These are phyloP conservation scores for Cerceris rybyensis DNA, from an alignment of 2,888 invertebrate species.

Conservation along the genomic window DNA sequence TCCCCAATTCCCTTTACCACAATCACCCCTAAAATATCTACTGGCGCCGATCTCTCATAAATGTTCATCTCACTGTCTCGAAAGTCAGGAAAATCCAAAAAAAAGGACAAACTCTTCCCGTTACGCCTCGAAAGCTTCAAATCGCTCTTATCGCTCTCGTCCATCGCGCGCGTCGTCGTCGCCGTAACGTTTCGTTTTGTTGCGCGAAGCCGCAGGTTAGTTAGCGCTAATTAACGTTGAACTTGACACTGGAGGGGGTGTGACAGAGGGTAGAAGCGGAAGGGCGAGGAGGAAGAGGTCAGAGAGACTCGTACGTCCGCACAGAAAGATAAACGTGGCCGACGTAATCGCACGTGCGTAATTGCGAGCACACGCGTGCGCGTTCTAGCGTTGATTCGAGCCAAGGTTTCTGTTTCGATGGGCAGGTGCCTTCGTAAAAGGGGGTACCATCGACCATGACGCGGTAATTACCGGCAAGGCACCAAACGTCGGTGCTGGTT, in stretches of 20 bases:
- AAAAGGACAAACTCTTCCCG: too few relatives aligned
- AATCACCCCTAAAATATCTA: too few relatives aligned
- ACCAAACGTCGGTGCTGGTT: conserved; percentile 2
- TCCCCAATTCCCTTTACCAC: too few relatives aligned
- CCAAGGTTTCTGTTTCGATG: conserved; percentile 59
- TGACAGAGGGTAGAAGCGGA: conserved; percentile 18
- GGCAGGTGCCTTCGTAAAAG: conserved; percentile 69
- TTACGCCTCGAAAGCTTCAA: too few relatives aligned
- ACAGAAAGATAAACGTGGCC: conserved; percentile 27
- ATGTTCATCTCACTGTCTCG: too few relatives aligned
- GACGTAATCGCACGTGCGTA: conserved; percentile 54
- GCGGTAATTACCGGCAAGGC: conserved; percentile 61
- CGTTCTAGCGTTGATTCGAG: conserved; percentile 14
- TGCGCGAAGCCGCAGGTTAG: not conserved
- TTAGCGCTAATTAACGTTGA: conserved; percentile 41
- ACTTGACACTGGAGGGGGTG: conserved; percentile 19
- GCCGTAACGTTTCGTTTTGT: not conserved
- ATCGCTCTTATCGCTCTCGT: too few relatives aligned
- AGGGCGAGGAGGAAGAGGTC: not conserved
- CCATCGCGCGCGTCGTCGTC: too few relatives aligned
- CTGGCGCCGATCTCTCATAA: too few relatives aligned
- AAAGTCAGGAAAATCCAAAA: too few relatives aligned
- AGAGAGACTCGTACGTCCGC: conserved; percentile 3
- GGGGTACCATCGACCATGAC: conserved; percentile 65
- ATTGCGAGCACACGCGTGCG: conserved; percentile 60